Evolutionary conservation across 2,888 invertebrate species (phyloP), one percentile per base, ranked within the genome.

Genomic region (Apamea crenata): DNA sequence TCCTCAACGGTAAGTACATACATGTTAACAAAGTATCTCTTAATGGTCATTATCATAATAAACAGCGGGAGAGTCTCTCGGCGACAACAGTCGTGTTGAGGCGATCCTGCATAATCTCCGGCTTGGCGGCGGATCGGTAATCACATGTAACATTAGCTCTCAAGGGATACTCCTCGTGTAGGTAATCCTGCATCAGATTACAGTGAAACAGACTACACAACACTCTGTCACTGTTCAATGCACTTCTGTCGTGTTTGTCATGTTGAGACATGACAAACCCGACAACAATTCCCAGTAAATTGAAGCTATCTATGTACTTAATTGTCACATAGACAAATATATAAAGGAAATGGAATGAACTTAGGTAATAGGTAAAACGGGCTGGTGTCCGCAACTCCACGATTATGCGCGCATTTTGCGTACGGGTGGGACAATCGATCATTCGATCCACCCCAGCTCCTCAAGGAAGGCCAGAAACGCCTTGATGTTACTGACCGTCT

Each of bases 151-250:
- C 50, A 67, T 79, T 72, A 59, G 59, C 40, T 50, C 74, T n/a
- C 44, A 71, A n/a, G 70, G 25, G 53, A 44, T 25, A 5, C 69
- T 25, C 47, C 47, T 21, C 25, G 2, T n/a, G 68, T 18, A 8
- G 25, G 12, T 81, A 73, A 66, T 59, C 53, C 66, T 40, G 50
- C 82, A 5, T 12, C 59, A 44, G 80, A n/a, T 50, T 32, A 56
- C 75, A 4, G 75, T n/a, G 59, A 32, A 40, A 59, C 74, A 80
- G 74, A 81, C 66, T 40, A 74, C 18, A 81, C n/a, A 10, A 72
- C 47, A 8, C 47, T 29, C 25, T 63, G 12, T 16, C 36, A 47
- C 25, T 29, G 16, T 74, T 32, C 56, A 44, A 63, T 18, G 44
- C 56, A 16, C 36, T 16, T 29, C 18, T 44, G n/a, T 32, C 44